Percentiles rank a stretch among this genome's conserved stretches.
Evolutionary conservation across 2,113 vertebrate genomes (phyloP).

Genomic region (Fukomys damarensis): DNA sequence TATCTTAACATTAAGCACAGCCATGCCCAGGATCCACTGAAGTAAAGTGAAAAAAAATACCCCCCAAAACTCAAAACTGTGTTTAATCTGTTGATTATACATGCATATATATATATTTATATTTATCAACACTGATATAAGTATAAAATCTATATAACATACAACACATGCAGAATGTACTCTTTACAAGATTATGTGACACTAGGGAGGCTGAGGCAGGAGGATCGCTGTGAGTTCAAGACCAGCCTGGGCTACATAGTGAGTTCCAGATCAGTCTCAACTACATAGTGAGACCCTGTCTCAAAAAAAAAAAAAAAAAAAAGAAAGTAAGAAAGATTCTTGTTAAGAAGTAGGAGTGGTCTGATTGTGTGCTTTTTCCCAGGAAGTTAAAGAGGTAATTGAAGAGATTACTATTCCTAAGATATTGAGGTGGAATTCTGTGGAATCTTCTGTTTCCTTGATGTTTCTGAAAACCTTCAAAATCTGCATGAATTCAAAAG

Average conservation of each 20-base stretch:
- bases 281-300: no score
- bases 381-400: accelerated
- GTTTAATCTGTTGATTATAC: neutral
- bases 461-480: neutral
- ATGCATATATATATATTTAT: no score
- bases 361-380: neutral
- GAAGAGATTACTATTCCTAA: accelerated
- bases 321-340: no score
- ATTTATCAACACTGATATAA: accelerated
- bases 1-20: neutral
- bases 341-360: neutral
- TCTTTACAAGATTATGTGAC: neutral
- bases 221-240: no score
- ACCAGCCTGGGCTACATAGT: no score
- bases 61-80: neutral
- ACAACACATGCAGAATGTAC: neutral
- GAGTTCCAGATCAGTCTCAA: no score
- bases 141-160: neutral
- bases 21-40: no score
- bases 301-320: no score
- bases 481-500: neutral
- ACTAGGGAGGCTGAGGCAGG: no score
- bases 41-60: neutral
- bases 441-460: neutral
- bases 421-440: accelerated